A percentile compares a stretch with the other conserved stretches of the same genome.
phyloP scores from a whole-genome alignment of 2,113 vertebrate species.

The Chauna torquata region DNA sequence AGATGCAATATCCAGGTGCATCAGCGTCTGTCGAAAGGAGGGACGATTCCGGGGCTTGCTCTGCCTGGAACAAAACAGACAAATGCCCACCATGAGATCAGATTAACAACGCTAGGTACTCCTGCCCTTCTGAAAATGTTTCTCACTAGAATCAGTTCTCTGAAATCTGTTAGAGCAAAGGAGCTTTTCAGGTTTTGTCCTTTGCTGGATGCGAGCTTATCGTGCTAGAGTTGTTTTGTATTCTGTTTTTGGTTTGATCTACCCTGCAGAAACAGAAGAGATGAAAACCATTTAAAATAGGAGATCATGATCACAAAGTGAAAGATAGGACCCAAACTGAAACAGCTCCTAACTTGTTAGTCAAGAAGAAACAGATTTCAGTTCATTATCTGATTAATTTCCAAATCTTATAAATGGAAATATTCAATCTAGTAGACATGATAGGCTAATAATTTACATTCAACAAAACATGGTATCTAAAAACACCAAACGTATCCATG shows the following conservation, averaged over 20 bases:
- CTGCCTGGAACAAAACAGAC: slow-evolving; percentile 80
- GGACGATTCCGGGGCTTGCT: slow-evolving; percentile 96
- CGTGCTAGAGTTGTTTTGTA: neutral
- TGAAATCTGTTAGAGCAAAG: neutral
- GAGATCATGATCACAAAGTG: neutral
- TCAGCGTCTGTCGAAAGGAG: slow-evolving; percentile 95
- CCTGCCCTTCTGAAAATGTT: neutral
- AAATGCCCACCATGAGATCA: neutral
- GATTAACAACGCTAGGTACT: neutral
- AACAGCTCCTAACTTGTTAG: neutral
- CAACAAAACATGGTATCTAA: neutral
- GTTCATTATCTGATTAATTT: neutral
- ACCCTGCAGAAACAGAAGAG: neutral
- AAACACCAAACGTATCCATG: neutral
- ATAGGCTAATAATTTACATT: neutral
- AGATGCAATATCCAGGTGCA: slow-evolving; percentile 95
- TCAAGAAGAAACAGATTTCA: neutral
- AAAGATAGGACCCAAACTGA: neutral
- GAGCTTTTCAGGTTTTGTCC: neutral
- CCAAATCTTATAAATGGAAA: neutral
- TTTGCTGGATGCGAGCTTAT: neutral
- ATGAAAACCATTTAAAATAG: neutral
- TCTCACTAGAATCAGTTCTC: neutral
- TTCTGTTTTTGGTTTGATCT: neutral
- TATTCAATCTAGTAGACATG: neutral